phyloP scores from a whole-genome alignment of 2,888 invertebrate species.

The Rhingia campestris region DNA sequence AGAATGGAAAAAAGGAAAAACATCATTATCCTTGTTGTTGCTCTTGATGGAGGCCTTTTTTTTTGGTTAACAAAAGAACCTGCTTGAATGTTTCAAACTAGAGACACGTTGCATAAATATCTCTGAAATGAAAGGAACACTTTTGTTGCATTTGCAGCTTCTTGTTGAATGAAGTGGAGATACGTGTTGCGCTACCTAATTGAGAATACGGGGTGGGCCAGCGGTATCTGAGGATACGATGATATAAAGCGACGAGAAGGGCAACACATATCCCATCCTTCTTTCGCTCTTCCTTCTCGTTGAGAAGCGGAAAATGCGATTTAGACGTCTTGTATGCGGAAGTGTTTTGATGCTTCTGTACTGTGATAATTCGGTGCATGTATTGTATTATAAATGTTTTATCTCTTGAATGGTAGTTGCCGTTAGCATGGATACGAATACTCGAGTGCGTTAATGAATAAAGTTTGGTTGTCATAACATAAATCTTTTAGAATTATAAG shows the following conservation, averaged over 20 bases:
- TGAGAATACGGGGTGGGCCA: slow-evolving; percentile 19
- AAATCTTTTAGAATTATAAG: slow-evolving; percentile 35
- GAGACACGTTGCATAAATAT: slow-evolving; percentile 51
- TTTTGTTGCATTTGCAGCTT: slow-evolving; percentile 26
- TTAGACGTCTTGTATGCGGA: slow-evolving; percentile 66
- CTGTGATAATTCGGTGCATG: slow-evolving; percentile 18
- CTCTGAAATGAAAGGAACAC: slow-evolving; percentile 43
- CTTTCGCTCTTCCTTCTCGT: slow-evolving; percentile 27
- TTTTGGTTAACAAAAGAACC: slow-evolving; percentile 40
- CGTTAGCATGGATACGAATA: slow-evolving; percentile 40
- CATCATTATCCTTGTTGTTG: slow-evolving; percentile 64
- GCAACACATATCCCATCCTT: slow-evolving; percentile 52
- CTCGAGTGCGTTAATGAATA: slow-evolving; percentile 56
- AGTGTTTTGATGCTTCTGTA: slow-evolving; percentile 63
- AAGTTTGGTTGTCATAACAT: slow-evolving; percentile 43
- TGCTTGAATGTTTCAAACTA: slow-evolving; percentile 57
- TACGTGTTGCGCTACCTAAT: slow-evolving; percentile 62
- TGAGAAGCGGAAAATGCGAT: slow-evolving; percentile 50
- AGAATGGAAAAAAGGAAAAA: neutral
- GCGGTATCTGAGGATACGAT: slow-evolving; percentile 23
- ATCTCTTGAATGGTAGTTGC: slow-evolving; percentile 40
- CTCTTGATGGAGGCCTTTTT: slow-evolving; percentile 59
- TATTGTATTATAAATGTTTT: slow-evolving; percentile 63
- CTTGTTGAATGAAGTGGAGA: slow-evolving; percentile 29
- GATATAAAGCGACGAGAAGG: slow-evolving; percentile 35